phyloP scores from a whole-genome alignment of 2,888 invertebrate species.

The Lepidochrysops patricia region DNA sequence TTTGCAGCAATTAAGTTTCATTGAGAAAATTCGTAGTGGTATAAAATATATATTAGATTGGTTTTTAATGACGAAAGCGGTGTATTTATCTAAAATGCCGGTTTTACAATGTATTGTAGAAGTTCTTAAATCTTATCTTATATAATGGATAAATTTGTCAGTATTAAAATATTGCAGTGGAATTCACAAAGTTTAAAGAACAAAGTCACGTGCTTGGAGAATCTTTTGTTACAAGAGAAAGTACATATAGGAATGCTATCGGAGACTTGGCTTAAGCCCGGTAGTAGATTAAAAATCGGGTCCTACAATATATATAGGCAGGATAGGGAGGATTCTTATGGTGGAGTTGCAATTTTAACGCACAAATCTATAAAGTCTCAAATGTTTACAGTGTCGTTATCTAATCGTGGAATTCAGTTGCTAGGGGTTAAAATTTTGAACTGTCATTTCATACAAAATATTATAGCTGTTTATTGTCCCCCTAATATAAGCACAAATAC shows the following conservation, averaged over 20 bases:
- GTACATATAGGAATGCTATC: constrained; percentile 7
- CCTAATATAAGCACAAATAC: neutral
- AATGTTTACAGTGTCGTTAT: neutral
- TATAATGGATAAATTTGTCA: no score
- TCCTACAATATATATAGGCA: neutral
- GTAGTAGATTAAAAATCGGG: neutral
- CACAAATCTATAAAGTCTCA: neutral
- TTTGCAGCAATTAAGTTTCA: no score
- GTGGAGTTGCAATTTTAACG: neutral
- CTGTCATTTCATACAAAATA: constrained; percentile 8
- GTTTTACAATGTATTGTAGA: no score
- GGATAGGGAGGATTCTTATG: neutral
- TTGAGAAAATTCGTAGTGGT: neutral
- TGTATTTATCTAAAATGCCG: no score
- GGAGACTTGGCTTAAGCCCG: neutral
- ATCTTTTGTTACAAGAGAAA: constrained; percentile 13
- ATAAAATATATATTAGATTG: neutral
- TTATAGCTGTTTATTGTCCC: constrained; percentile 14
- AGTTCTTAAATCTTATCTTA: no score
- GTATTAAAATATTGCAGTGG: constrained; percentile 14
- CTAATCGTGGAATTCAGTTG: constrained; percentile 7
- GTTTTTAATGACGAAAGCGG: no score
- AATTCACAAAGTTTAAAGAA: constrained; percentile 14
- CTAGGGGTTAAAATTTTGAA: constrained; percentile 6
- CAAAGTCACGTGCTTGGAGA: constrained; percentile 9